phyloP scores from a whole-genome alignment of 2,113 vertebrate species.

The Phalacrocorax brasilianus region DNA sequence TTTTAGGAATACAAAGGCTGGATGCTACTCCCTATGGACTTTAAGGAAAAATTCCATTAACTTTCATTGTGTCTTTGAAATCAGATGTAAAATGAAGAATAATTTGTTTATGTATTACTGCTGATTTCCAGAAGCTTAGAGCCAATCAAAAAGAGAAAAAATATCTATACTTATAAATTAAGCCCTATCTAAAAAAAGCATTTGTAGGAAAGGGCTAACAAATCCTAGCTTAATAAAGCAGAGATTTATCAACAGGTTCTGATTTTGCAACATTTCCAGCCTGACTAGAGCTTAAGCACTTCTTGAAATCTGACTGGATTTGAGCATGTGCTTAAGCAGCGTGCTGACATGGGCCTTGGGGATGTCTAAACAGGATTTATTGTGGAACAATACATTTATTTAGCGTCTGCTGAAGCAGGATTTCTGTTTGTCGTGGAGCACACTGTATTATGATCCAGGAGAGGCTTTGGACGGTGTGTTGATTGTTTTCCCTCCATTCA shows the following conservation, averaged over 20 bases:
- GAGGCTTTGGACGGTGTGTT: not conserved
- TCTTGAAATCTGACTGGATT: not conserved
- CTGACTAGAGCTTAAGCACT: not conserved
- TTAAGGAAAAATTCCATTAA: not conserved
- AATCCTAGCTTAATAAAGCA: not conserved
- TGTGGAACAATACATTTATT: not conserved
- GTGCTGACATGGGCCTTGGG: not conserved
- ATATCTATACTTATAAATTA: not conserved
- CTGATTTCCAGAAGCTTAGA: not conserved
- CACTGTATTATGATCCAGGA: not conserved
- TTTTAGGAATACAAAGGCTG: not conserved
- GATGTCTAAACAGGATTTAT: conserved; percentile 25
- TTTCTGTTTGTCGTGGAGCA: not conserved
- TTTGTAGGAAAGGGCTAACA: not conserved
- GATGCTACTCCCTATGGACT: not conserved
- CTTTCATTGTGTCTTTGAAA: not conserved
- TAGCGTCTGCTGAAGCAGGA: not conserved
- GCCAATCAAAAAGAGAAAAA: not conserved
- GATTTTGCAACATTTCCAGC: not conserved
- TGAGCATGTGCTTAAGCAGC: not conserved
- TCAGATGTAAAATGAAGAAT: not conserved
- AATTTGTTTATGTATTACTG: not conserved
- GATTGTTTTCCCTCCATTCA: not conserved
- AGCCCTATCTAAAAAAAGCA: not conserved
- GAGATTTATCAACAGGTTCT: not conserved